A percentile compares a stretch with the other conserved stretches of the same genome.
phyloP scores from a whole-genome alignment of 2,888 invertebrate species.

The Tanytarsus gracilentus region DNA sequence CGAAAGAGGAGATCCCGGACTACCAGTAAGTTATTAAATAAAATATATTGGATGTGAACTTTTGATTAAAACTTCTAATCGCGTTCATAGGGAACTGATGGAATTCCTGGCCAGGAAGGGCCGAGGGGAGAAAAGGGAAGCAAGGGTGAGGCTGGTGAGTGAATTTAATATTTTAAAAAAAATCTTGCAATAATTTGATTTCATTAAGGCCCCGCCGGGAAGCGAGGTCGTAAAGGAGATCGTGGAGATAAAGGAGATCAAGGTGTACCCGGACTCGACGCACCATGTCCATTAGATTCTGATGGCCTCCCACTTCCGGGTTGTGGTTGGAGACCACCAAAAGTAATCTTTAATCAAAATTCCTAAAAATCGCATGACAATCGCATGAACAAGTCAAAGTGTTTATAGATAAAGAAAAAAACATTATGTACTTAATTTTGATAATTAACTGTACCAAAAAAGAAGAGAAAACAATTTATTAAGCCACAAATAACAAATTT shows the following conservation, averaged over 20 bases:
- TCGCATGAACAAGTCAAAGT: constrained; percentile 14
- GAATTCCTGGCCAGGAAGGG: constrained; percentile 87
- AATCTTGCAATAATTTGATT: neutral
- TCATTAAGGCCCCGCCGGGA: constrained; percentile 63
- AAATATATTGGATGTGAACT: constrained; percentile 26
- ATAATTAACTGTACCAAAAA: neutral
- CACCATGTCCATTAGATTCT: constrained; percentile 94
- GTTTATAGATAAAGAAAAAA: neutral
- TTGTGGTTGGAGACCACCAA: constrained; percentile 86
- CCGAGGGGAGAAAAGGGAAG: constrained; percentile 81
- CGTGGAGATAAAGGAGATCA: constrained; percentile 90
- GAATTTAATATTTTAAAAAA: neutral
- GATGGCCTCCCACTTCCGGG: constrained; percentile 94
- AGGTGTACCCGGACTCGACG: constrained; percentile 87
- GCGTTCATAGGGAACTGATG: constrained; percentile 76
- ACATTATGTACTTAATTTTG: neutral
- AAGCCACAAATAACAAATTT: constrained; percentile 10
- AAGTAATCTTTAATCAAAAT: constrained; percentile 48
- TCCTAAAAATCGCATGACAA: constrained; percentile 20
- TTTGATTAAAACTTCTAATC: constrained; percentile 19
- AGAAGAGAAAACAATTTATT: neutral
- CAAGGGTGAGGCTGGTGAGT: constrained; percentile 62
- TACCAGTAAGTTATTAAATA: constrained; percentile 62
- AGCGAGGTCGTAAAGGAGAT: constrained; percentile 85
- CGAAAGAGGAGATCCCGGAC: constrained; percentile 85